Percentiles rank a stretch among this genome's conserved stretches.
Evolutionary conservation across 2,888 invertebrate species (phyloP).

Genomic region (Andricus curvator): DNA sequence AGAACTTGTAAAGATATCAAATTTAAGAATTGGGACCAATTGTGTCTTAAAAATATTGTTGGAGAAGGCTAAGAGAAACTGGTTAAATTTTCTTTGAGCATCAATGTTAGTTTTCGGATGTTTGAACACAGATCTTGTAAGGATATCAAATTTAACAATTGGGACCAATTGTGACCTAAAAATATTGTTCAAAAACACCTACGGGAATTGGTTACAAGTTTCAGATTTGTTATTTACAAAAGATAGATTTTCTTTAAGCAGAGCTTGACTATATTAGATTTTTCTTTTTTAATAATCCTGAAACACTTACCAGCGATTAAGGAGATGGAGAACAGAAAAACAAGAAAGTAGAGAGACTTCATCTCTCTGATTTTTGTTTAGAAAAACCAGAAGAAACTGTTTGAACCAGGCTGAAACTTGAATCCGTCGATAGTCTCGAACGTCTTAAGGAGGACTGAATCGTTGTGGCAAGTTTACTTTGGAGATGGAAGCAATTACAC

Average conservation of each 20-base stretch:
- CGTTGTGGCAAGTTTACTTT: slow-evolving; percentile 30
- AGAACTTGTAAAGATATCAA: not conserved
- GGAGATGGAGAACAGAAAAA: slow-evolving; percentile 59
- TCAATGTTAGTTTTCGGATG: not conserved
- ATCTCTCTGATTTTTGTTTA: slow-evolving; percentile 28
- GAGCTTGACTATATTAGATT: no score
- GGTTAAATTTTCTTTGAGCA: not conserved
- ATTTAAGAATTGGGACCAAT: not conserved
- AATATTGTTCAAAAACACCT: not conserved
- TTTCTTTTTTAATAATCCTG: no score
- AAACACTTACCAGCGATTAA: slow-evolving; percentile 64
- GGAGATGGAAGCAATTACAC: slow-evolving; percentile 52
- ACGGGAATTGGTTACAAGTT: not conserved
- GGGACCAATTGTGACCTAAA: not conserved
- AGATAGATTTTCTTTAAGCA: not conserved
- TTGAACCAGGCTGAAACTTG: not conserved
- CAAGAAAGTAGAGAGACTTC: slow-evolving; percentile 50
- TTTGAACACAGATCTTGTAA: not conserved
- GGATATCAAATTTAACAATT: not conserved
- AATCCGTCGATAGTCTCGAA: slow-evolving; percentile 38
- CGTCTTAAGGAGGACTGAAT: slow-evolving; percentile 56
- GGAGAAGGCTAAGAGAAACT: not conserved
- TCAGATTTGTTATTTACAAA: no score
- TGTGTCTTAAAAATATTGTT: not conserved
- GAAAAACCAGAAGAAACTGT: not conserved